Base-by-base conservation (phyloP, 2,113 vertebrate genomes). In the Australoheros scitulus region DNA sequence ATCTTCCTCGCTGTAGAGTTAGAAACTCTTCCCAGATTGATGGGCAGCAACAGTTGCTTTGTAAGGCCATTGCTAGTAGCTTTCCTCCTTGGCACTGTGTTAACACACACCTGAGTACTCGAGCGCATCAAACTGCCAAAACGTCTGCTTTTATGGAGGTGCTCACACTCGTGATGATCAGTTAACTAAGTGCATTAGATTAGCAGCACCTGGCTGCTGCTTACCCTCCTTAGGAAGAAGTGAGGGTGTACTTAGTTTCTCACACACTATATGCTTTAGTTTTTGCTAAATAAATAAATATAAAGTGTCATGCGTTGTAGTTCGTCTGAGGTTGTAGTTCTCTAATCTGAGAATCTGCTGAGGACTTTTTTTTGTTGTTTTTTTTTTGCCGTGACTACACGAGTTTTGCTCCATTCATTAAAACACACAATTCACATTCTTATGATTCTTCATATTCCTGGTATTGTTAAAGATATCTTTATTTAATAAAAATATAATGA, bases 401-500 rank as follows among this genome's bases (percentile, higher is more conserved):
- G 2, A 22, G n/a, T 57, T 26, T 29, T 11, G 6, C 26, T 70
- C 64, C 41, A 26, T 70, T 50, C 41, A 50, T 50, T 70, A 50
- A 70, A 70, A 70, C 64, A 68, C 22, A 26, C 26, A 26, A 26
- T 26, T 26, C 26, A 26, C 26, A 26, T 26, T 26, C 26, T 26
- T 68, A 68, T 70, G 41, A 29, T 6, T 50, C 64, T 29, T 50
- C 64, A 70, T 50, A 24, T 20, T 50, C 65, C 50, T 70, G 41
- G 18, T 50, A 50, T 0, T 70, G 41, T 18, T 70, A 70, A 29
- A 20, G 50, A 32, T 70, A 70, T 3, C 24, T 50, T 70, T 22
- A 70, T 70, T 70, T 50, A 50, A 70, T 50, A 52, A 70, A 72
- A 72, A 72, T 52, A 32, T 32, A 55, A 52, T n/a, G 68, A 52